Conservation (phyloP, 2,888 invertebrate genomes). For the Halocaridina rubra region DNA sequence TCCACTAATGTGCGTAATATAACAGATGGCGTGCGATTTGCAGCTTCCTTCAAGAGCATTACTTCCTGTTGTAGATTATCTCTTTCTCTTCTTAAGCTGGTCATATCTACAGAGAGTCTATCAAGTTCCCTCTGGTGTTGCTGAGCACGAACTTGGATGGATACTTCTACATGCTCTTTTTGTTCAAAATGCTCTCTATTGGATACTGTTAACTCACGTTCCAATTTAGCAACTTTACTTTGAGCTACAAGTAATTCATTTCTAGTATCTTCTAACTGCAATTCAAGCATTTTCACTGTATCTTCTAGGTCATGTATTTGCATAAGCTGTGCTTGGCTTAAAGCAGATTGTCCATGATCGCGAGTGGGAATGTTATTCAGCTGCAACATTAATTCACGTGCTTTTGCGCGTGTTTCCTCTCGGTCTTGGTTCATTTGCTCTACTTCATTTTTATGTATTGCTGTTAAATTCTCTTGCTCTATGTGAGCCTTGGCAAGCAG, state of each 20-base stretch:
- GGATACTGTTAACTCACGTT: conserved; percentile 37
- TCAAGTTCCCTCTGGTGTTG: conserved; percentile 54
- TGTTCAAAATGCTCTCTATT: conserved; percentile 42
- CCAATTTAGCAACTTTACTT: conserved; percentile 36
- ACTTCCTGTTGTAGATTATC: conserved; percentile 37
- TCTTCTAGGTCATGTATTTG: conserved; percentile 50
- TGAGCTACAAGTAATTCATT: conserved; percentile 3
- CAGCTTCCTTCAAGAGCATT: conserved; percentile 28
- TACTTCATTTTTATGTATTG: conserved; percentile 33
- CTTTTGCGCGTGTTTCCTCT: conserved; percentile 18
- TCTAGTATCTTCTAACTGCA: conserved; percentile 28
- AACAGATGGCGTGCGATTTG: conserved; percentile 41
- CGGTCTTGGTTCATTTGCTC: conserved; percentile 11
- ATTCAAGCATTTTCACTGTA: conserved; percentile 25
- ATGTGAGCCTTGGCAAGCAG: conserved; percentile 43
- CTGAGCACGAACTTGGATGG: conserved; percentile 37
- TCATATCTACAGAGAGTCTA: conserved; percentile 23
- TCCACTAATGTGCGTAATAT: conserved; percentile 52
- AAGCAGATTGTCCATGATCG: conserved; percentile 2
- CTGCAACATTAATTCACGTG: conserved; percentile 29
- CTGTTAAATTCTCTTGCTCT: conserved; percentile 13
- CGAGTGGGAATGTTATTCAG: conserved; percentile 41
- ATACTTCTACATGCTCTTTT: conserved; percentile 49
- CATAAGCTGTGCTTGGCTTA: conserved; percentile 27
- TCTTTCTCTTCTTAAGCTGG: conserved; percentile 26